Conservation (phyloP, 30 jellyfish, hydroid and myxozoan genomes). For the Phacellophora camtschatica region DNA sequence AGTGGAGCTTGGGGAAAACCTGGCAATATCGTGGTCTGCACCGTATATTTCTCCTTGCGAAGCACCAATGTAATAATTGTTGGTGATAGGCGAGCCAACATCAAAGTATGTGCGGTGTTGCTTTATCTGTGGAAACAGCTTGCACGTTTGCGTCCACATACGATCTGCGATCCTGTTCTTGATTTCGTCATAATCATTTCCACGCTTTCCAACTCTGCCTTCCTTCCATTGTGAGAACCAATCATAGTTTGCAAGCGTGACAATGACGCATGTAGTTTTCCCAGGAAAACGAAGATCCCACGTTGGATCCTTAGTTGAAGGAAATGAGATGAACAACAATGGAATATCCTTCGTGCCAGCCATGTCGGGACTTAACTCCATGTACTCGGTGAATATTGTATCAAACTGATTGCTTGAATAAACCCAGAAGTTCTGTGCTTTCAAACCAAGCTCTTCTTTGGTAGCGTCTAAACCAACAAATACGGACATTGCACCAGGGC, state of each 20-base stretch:
- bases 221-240: conserved; percentile 92
- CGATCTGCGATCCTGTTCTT: conserved; percentile 78
- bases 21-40: conserved; percentile 66
- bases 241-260: conserved; percentile 82
- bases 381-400: conserved; percentile 32
- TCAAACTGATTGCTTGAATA: conserved; percentile 67
- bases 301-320: conserved; percentile 96
- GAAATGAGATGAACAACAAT: conserved; percentile 86
- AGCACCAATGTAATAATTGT: conserved; percentile 83
- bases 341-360: conserved; percentile 89
- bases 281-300: conserved; percentile 94
- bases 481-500: conserved; percentile 81
- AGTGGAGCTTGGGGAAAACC: conserved; percentile 66
- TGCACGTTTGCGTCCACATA: conserved; percentile 84
- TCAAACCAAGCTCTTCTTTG: conserved; percentile 80
- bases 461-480: conserved; percentile 86
- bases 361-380: conserved; percentile 50
- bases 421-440: conserved; percentile 84
- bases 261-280: conserved; percentile 87
- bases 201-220: conserved; percentile 81
- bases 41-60: conserved; percentile 95
- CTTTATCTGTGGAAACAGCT: conserved; percentile 79
- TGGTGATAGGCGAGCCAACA: conserved; percentile 89
- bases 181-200: conserved; percentile 76
- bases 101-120: conserved; percentile 78